phyloP scores from a whole-genome alignment of 2,888 invertebrate genomes.

The Marasmarcha lunaedactyla region DNA sequence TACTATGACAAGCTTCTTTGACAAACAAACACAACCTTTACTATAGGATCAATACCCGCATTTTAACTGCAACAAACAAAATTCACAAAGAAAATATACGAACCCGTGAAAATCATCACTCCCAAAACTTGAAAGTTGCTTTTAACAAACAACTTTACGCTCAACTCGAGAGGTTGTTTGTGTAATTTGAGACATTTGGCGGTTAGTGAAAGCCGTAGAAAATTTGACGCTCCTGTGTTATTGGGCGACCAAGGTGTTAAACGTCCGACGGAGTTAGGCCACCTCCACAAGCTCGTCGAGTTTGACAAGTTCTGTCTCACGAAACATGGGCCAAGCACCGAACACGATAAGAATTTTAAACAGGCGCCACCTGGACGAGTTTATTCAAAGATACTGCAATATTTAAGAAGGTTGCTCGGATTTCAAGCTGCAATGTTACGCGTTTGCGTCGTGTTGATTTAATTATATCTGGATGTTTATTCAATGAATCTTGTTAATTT shows the following conservation, averaged over 20 bases:
- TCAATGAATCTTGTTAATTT: no score
- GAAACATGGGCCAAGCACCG: slow-evolving; percentile 15
- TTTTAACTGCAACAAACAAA: no score
- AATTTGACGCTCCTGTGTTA: neutral
- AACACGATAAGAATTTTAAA: neutral
- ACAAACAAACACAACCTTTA: no score
- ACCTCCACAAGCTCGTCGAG: neutral
- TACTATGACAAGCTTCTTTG: no score
- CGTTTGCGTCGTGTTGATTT: no score
- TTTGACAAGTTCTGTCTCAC: slow-evolving; percentile 16
- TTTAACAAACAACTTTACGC: neutral
- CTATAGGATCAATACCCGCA: no score
- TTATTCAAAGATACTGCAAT: slow-evolving; percentile 14
- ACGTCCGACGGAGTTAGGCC: slow-evolving; percentile 9
- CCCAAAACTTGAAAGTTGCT: neutral
- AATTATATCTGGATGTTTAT: no score
- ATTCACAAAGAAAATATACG: no score
- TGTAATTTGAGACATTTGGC: slow-evolving; percentile 2
- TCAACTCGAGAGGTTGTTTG: neutral
- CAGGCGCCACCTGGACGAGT: neutral
- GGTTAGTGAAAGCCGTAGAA: neutral
- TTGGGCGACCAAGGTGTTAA: slow-evolving; percentile 11
- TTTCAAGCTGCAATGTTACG: slow-evolving; percentile 15
- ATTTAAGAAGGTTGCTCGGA: slow-evolving; percentile 15
- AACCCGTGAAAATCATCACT: no score